Percentiles rank a stretch among this genome's conserved stretches.
phyloP scores from a whole-genome alignment of 2,888 invertebrate species.

The Portevinia maculata region DNA sequence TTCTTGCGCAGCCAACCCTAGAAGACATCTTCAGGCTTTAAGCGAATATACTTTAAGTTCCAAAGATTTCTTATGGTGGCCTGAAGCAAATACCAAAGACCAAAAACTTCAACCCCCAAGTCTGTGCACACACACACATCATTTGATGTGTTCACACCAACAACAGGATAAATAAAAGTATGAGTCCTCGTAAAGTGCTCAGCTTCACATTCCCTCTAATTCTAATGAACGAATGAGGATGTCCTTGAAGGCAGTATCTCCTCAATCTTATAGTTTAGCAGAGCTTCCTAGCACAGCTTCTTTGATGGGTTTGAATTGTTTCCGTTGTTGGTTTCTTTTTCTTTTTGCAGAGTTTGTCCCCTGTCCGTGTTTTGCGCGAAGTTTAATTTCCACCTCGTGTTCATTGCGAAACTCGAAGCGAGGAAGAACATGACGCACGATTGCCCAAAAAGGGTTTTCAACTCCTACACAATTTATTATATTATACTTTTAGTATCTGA shows the following conservation, averaged over 20 bases:
- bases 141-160: conserved; percentile 44
- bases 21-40: conserved; percentile 25
- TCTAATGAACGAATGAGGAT: conserved; percentile 59
- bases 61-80: conserved; percentile 38
- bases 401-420: background rate
- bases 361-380: conserved; percentile 25
- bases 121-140: conserved; percentile 16
- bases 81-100: conserved; percentile 48
- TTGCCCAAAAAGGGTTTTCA: conserved; percentile 65
- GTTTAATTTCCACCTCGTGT: conserved; percentile 60
- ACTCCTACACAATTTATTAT: conserved; percentile 64
- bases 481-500: conserved; percentile 55
- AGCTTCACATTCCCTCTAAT: conserved; percentile 34
- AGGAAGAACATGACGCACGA: conserved; percentile 55
- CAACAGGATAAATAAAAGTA: conserved; percentile 53
- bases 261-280: conserved; percentile 13
- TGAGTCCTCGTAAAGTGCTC: conserved; percentile 60
- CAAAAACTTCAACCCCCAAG: conserved; percentile 42
- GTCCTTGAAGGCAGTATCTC: conserved; percentile 42
- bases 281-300: conserved; percentile 9
- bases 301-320: conserved; percentile 49
- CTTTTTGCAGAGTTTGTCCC: background rate
- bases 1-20: conserved; percentile 1
- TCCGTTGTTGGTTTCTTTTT: conserved; percentile 35
- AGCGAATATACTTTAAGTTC: conserved; percentile 47